Conservation (phyloP, 2,113 vertebrate species). For the Bombycilla garrulus region DNA sequence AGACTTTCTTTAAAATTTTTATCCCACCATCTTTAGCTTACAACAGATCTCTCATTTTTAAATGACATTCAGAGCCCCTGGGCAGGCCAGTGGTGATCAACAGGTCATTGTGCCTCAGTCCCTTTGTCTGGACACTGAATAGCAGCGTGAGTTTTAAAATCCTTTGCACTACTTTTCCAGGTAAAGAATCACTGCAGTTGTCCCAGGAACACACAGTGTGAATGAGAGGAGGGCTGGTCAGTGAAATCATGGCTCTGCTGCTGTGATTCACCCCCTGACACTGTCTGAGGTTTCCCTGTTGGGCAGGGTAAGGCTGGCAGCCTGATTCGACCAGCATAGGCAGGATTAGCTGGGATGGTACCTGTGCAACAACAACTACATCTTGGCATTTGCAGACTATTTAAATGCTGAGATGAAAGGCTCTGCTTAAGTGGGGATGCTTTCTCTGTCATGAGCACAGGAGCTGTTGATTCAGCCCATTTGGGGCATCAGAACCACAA, state of each 20-base stretch:
- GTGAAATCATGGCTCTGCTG: background rate
- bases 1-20: background rate
- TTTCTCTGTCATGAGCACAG: background rate
- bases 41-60: background rate
- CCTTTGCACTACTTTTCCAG: background rate
- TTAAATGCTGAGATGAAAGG: background rate
- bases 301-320: background rate
- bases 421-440: background rate
- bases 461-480: background rate
- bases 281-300: background rate
- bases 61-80: accelerated
- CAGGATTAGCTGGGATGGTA: background rate
- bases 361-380: background rate
- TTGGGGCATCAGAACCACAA: background rate
- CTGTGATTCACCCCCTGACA: background rate
- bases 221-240: background rate
- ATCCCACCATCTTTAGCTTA: background rate
- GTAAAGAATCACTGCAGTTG: background rate
- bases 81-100: background rate
- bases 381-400: background rate
- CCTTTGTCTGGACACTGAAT: background rate
- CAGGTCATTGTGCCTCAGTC: accelerated
- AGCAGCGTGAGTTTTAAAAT: background rate
- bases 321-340: accelerated
- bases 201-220: background rate